Evolutionary conservation across 1,140 invertebrate genomes (phyloP).

Genomic region (Drosophila melanica): DNA sequence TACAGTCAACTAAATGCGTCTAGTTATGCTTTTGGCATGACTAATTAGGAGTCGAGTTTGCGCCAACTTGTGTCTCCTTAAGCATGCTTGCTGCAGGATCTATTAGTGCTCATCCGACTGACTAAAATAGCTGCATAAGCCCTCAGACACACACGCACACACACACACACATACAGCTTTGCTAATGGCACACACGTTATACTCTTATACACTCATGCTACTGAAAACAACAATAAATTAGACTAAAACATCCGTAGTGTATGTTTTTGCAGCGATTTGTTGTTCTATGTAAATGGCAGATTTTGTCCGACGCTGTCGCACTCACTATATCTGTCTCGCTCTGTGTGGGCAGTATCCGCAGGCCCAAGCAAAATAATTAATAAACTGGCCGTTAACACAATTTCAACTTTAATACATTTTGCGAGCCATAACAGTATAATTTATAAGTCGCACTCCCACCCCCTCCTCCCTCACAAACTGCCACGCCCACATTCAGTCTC

Average conservation of each 20-base stretch:
- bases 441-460: constrained; percentile 7
- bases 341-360: constrained; percentile 13
- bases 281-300: constrained; percentile 24
- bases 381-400: constrained; percentile 58
- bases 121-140: constrained; percentile 24
- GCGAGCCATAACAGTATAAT: constrained; percentile 39
- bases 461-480: too few species aligned
- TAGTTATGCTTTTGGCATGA: not conserved
- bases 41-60: constrained; percentile 17
- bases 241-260: constrained; percentile 41
- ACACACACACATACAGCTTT: not conserved
- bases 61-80: not conserved
- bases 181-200: too few species aligned
- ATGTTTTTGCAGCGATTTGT: constrained; percentile 33
- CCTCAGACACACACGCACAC: not conserved
- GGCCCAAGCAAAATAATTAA: constrained; percentile 65
- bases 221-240: constrained; percentile 52
- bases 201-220: not conserved
- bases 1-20: not conserved
- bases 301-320: not conserved
- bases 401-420: constrained; percentile 60
- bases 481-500: not conserved
- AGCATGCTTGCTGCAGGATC: not conserved
- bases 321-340: not conserved
- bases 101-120: constrained; percentile 20